Percentiles rank a stretch among this genome's conserved stretches.
These are phyloP conservation scores for Drosophila seclusa DNA, from an alignment of 2,888 invertebrate species.

Conservation along the genomic window DNA sequence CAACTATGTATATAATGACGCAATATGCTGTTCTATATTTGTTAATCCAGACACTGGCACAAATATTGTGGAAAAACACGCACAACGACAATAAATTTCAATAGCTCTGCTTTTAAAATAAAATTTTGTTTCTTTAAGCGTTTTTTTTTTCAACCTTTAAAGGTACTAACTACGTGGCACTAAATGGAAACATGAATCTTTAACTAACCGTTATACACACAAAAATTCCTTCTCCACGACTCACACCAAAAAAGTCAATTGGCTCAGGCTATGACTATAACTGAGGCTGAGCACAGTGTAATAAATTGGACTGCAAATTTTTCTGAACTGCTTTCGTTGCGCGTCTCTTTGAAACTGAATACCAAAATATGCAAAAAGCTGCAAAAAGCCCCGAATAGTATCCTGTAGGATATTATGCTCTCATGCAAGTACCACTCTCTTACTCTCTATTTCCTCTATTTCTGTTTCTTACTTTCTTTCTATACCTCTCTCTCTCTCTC, in stretches of 20 bases:
- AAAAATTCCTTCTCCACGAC: conserved; percentile 58
- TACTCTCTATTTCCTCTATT: conserved; percentile 5
- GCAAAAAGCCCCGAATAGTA: conserved; percentile 65
- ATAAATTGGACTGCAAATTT: conserved; percentile 30
- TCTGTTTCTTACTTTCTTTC: conserved; percentile 3
- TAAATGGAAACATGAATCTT: conserved; percentile 32
- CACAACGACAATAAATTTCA: conserved; percentile 21
- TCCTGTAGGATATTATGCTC: conserved; percentile 73
- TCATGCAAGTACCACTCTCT: conserved; percentile 14
- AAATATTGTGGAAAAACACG: conserved; percentile 9
- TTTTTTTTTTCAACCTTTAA: conserved; percentile 6
- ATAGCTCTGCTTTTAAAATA: conserved; percentile 8
- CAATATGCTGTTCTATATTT: conserved; percentile 37
- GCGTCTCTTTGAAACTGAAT: conserved; percentile 73
- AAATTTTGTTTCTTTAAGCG: not conserved
- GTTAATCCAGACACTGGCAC: conserved; percentile 8
- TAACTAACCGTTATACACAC: conserved; percentile 75
- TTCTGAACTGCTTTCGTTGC: conserved; percentile 79
- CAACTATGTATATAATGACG: conserved; percentile 43
- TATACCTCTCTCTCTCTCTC: not conserved
- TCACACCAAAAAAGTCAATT: conserved; percentile 47
- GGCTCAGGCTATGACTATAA: conserved; percentile 35
- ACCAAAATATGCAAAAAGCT: conserved; percentile 60
- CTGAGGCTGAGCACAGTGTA: conserved; percentile 29
- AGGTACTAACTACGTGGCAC: conserved; percentile 42